A percentile compares a stretch with the other conserved stretches of the same genome.
Evolutionary conservation across 1,140 invertebrate species (phyloP).

Genomic region (Psix sp.): DNA sequence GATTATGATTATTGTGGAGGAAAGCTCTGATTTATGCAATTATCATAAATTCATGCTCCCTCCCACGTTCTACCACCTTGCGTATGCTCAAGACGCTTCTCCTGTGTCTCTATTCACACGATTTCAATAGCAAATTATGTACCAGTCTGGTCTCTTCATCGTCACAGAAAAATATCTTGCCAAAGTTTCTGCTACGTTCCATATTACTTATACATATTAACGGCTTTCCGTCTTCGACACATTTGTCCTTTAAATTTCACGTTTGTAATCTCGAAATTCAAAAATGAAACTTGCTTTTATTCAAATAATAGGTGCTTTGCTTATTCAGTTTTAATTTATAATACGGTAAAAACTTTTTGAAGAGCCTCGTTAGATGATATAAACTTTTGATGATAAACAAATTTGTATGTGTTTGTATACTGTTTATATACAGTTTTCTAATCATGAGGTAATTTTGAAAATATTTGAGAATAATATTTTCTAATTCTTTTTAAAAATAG

Average conservation of each 20-base stretch:
- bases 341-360: no score
- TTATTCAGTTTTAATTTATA: no score
- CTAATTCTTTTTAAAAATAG: no score
- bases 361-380: no score
- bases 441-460: no score
- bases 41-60: conserved; percentile 75
- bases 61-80: conserved; percentile 67
- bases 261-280: background rate
- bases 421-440: no score
- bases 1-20: conserved; percentile 77
- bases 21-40: conserved; percentile 77
- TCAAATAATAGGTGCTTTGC: no score
- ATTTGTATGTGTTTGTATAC: no score
- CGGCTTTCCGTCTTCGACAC: background rate
- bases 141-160: conserved; percentile 59
- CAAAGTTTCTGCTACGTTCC: conserved; percentile 52
- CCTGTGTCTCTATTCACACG: conserved; percentile 69
- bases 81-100: conserved; percentile 73
- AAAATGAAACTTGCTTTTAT: background rate
- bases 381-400: no score
- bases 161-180: conserved; percentile 54
- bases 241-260: background rate
- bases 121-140: conserved; percentile 76
- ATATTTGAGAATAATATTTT: no score
- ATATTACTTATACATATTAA: conserved; percentile 53